A percentile compares a stretch with the other conserved stretches of the same genome.
phyloP scores from a whole-genome alignment of 2,113 vertebrate genomes.

The Pipa parva region DNA sequence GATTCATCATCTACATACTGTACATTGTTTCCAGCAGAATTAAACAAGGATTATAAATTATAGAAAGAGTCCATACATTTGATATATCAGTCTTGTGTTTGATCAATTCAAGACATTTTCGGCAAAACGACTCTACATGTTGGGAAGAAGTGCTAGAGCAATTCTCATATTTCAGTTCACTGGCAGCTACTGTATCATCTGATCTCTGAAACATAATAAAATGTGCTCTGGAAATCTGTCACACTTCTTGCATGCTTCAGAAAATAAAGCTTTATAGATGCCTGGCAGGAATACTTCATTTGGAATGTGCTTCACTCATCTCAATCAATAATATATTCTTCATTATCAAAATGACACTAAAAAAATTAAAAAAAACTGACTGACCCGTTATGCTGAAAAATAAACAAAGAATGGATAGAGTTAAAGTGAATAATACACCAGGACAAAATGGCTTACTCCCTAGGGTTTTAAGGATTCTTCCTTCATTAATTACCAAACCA shows the following conservation, averaged over 20 bases:
- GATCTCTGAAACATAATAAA: conserved; percentile 26
- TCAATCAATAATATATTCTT: conserved; percentile 10
- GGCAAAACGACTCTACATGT: conserved; percentile 13
- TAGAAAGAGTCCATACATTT: neutral
- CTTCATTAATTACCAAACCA: too few species aligned
- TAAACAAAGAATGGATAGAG: neutral
- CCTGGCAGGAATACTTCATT: conserved; percentile 35
- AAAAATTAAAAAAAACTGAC: too few species aligned
- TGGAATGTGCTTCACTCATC: conserved; percentile 30
- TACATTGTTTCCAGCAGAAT: too few species aligned
- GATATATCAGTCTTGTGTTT: conserved; percentile 11
- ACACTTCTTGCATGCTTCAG: conserved; percentile 35
- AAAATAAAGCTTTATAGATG: conserved; percentile 34
- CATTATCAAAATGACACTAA: too few species aligned
- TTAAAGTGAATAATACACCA: neutral
- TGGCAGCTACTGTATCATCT: conserved; percentile 33
- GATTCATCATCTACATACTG: too few species aligned
- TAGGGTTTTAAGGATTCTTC: too few species aligned
- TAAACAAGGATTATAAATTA: too few species aligned
- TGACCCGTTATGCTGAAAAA: too few species aligned
- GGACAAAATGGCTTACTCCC: too few species aligned
- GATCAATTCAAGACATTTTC: conserved; percentile 8
- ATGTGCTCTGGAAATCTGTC: conserved; percentile 31
- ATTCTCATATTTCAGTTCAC: conserved; percentile 31
- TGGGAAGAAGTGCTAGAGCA: conserved; percentile 8